These are phyloP conservation scores for Acleris laterana DNA, from an alignment of 2,888 invertebrate genomes.

Conservation along the genomic window DNA sequence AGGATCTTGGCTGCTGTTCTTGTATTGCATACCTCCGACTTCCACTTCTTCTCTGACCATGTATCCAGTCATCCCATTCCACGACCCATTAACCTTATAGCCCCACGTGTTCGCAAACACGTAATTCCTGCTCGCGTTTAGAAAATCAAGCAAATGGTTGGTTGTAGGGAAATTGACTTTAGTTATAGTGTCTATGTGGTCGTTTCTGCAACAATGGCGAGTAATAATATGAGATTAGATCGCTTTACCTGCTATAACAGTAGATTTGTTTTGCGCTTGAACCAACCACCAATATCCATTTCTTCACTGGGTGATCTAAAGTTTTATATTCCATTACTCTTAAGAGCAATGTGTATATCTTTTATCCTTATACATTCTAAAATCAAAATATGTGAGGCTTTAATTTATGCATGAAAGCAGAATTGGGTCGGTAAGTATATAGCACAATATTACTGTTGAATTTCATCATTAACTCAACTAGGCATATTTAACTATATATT, in stretches of 20 bases:
- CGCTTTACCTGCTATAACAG: background rate
- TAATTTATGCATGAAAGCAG: no score
- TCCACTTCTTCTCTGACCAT: slow-evolving; percentile 84
- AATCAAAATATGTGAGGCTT: no score
- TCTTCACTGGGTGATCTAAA: no score
- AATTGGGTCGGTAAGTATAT: no score
- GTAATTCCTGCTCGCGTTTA: slow-evolving; percentile 83
- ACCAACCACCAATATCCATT: no score
- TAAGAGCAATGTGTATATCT: no score
- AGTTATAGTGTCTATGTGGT: slow-evolving; percentile 85
- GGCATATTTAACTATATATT: no score
- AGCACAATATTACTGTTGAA: no score
- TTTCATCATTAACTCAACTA: no score
- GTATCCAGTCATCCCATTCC: slow-evolving; percentile 88
- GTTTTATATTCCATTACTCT: no score
- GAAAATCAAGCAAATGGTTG: slow-evolving; percentile 81
- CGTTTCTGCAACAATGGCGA: slow-evolving; percentile 57
- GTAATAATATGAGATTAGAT: background rate
- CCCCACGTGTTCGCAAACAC: slow-evolving; percentile 86
- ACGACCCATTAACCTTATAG: slow-evolving; percentile 81
- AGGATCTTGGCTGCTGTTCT: background rate
- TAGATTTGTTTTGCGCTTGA: no score
- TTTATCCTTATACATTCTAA: no score
- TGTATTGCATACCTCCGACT: slow-evolving; percentile 79
- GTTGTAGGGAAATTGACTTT: slow-evolving; percentile 86